A percentile compares a stretch with the other conserved stretches of the same genome.
Evolutionary conservation across 2,888 invertebrate genomes (phyloP).

Genomic region (Crepidodera aurea): DNA sequence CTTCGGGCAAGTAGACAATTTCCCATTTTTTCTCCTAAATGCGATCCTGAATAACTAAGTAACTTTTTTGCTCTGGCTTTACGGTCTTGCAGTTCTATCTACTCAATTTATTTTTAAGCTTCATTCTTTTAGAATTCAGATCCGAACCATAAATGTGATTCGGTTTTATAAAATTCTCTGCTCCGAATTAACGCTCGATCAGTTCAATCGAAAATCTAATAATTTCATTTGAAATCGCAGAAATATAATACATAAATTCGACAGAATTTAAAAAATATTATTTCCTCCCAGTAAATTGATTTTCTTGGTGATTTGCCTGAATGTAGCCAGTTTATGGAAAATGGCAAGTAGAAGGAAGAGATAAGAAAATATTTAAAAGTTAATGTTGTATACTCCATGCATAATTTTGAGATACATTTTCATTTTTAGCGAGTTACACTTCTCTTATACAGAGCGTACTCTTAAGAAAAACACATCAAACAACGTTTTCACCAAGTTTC

Average conservation of each 20-base stretch:
- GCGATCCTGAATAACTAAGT: no score
- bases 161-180: slow-evolving; percentile 42
- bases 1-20: no score
- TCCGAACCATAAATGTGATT: slow-evolving; percentile 26
- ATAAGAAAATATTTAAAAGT: slow-evolving; percentile 27
- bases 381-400: slow-evolving; percentile 27
- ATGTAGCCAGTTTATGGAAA: slow-evolving; percentile 23
- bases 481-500: no score
- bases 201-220: slow-evolving; percentile 44
- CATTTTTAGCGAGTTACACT: not conserved
- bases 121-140: slow-evolving; percentile 12
- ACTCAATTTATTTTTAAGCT: slow-evolving; percentile 13
- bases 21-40: no score
- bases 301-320: slow-evolving; percentile 22
- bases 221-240: slow-evolving; percentile 31
- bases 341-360: slow-evolving; percentile 17
- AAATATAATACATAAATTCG: slow-evolving; percentile 30
- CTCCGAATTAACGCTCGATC: slow-evolving; percentile 44
- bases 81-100: not conserved
- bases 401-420: slow-evolving; percentile 24
- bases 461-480: no score
- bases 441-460: not conserved
- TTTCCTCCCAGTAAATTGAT: slow-evolving; percentile 34
- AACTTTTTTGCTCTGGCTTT: not conserved
- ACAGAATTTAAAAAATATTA: slow-evolving; percentile 32